Percentiles rank a stretch among this genome's conserved stretches.
Conservation (phyloP, 2,113 vertebrate genomes). For the Bos javanicus region DNA sequence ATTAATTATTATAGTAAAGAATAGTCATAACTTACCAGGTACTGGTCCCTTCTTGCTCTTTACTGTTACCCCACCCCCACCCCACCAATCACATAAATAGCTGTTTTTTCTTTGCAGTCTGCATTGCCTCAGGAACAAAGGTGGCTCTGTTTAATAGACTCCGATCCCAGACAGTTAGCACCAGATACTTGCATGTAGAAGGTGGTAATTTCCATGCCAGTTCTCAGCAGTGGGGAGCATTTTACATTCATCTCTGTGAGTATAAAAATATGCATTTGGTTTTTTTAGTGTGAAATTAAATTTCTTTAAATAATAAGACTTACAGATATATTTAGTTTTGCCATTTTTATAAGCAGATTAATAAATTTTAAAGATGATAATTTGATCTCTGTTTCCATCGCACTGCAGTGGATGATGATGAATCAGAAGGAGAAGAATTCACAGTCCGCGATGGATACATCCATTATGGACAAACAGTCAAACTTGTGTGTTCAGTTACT, state of each 20-base stretch:
- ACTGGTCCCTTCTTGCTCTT: background rate
- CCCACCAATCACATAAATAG: background rate
- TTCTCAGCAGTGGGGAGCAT: conserved; percentile 99
- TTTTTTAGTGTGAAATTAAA: conserved; percentile 38
- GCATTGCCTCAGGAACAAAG: conserved; percentile 99
- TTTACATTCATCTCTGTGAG: conserved; percentile 99
- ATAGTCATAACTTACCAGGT: background rate
- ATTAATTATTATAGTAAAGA: background rate
- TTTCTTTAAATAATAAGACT: conserved; percentile 10
- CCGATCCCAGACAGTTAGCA: conserved; percentile 98
- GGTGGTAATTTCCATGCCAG: conserved; percentile 99
- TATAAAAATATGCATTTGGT: conserved; percentile 47
- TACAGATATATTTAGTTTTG: background rate
- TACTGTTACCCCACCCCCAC: background rate
- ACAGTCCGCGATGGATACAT: conserved; percentile 99
- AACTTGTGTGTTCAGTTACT: conserved; percentile 98
- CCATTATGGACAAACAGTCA: conserved; percentile 99
- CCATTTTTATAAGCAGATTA: conserved; percentile 15
- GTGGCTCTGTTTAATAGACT: conserved; percentile 99
- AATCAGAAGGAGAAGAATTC: conserved; percentile 99
- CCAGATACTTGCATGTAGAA: conserved; percentile 98
- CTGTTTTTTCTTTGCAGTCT: conserved; percentile 86
- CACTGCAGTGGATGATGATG: conserved; percentile 95
- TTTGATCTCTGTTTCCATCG: conserved; percentile 57
- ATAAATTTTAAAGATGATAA: conserved; percentile 38